Evolutionary conservation across 2,888 invertebrate species (phyloP).

Genomic region (Hypolimnas misippus): DNA sequence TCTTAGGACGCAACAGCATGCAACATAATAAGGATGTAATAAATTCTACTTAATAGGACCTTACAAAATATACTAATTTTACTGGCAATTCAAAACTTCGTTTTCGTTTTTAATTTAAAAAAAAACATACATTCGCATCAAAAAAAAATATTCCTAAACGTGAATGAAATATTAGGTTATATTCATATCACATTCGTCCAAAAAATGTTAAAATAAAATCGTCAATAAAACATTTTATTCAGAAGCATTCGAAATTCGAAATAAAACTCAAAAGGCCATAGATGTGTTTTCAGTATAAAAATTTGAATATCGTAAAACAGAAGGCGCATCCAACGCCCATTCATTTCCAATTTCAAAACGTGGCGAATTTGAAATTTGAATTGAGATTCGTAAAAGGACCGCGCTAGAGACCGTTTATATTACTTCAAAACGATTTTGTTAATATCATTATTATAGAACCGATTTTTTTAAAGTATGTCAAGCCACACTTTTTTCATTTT

Average conservation of each 20-base stretch:
- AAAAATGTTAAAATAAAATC: slow-evolving; percentile 6
- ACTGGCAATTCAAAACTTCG: too few relatives aligned
- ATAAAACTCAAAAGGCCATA: slow-evolving; percentile 28
- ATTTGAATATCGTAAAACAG: slow-evolving; percentile 48
- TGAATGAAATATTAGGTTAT: slow-evolving; percentile 2
- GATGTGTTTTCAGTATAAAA: slow-evolving; percentile 31
- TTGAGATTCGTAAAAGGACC: slow-evolving; percentile 55
- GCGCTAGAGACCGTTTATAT: slow-evolving; percentile 41
- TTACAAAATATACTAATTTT: too few relatives aligned
- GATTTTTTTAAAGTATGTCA: too few relatives aligned
- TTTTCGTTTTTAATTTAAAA: too few relatives aligned
- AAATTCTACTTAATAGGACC: too few relatives aligned
- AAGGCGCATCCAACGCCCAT: slow-evolving; percentile 51
- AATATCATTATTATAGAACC: not conserved
- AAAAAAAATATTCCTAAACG: too few relatives aligned
- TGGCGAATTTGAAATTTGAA: slow-evolving; percentile 65
- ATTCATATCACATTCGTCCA: not conserved
- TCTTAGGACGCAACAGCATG: too few relatives aligned
- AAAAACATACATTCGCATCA: too few relatives aligned
- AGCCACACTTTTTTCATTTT: too few relatives aligned
- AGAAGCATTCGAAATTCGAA: slow-evolving; percentile 25
- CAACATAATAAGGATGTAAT: too few relatives aligned
- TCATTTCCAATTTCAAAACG: slow-evolving; percentile 53
- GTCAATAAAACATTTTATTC: slow-evolving; percentile 18
- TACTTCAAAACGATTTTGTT: not conserved